Conservation (phyloP, 2,888 invertebrate genomes). For the Halictus ligatus region DNA sequence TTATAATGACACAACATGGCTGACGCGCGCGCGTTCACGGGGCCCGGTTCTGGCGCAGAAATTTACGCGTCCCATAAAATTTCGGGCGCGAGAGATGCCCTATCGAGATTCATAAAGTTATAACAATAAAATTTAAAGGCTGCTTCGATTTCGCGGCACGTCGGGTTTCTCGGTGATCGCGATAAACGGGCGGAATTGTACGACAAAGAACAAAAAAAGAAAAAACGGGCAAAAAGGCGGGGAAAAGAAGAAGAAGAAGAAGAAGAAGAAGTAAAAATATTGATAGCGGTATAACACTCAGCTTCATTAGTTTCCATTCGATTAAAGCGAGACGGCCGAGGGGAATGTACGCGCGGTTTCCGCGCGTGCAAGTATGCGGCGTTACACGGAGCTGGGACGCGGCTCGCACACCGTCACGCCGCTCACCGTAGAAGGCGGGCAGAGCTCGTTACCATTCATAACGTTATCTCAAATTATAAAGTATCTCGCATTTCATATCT, state of each 20-base stretch:
- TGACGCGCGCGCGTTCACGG: constrained; percentile 1
- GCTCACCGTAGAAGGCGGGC: constrained; percentile 61
- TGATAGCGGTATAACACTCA: constrained; percentile 65
- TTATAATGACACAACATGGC: constrained; percentile 4
- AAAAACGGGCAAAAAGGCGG: not conserved
- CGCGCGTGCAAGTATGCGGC: constrained; percentile 22
- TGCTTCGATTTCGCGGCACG: constrained; percentile 43
- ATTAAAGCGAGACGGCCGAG: constrained; percentile 63
- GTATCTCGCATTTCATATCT: constrained; percentile 77
- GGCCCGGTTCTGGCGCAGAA: constrained; percentile 18
- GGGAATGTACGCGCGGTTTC: constrained; percentile 38
- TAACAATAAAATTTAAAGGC: constrained; percentile 57
- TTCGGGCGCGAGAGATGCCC: constrained; percentile 13
- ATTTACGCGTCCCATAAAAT: constrained; percentile 41
- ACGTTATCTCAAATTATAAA: constrained; percentile 76
- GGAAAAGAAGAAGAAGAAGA: not conserved
- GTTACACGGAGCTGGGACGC: constrained; percentile 19
- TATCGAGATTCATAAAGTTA: constrained; percentile 58
- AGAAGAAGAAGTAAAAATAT: constrained; percentile 41
- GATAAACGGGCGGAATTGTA: constrained; percentile 55
- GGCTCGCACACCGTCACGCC: constrained; percentile 12
- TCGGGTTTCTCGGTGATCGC: constrained; percentile 27
- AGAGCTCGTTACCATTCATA: constrained; percentile 73
- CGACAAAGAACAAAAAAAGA: not conserved
- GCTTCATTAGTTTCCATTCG: constrained; percentile 73